Evolutionary conservation across 2,888 invertebrate genomes (phyloP).

Genomic region (Tachina grossa): DNA sequence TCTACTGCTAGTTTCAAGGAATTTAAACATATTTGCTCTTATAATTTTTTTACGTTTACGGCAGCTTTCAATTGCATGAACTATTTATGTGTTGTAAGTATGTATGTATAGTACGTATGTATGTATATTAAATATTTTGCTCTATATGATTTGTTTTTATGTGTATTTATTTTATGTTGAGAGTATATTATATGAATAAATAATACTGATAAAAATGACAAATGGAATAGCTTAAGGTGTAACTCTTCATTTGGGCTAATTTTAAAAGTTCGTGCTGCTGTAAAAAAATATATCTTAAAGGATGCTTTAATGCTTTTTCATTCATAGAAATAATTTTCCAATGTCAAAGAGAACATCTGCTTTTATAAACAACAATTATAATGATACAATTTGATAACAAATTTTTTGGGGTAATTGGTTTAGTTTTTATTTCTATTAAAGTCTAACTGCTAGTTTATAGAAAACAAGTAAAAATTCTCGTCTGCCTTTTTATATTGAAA

Average conservation of each 20-base stretch:
- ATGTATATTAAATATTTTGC: neutral
- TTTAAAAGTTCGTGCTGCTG: neutral
- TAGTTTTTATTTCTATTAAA: too few species aligned
- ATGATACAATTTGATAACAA: too few species aligned
- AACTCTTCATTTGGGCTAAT: neutral
- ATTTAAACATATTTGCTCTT: constrained; percentile 10
- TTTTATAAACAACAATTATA: too few species aligned
- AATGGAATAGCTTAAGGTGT: neutral
- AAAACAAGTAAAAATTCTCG: too few species aligned
- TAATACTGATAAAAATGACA: neutral
- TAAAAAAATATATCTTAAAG: neutral
- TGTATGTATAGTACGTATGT: neutral
- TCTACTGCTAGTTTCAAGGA: constrained; percentile 20
- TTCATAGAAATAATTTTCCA: too few species aligned
- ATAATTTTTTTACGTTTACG: neutral
- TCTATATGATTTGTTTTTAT: neutral
- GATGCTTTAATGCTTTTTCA: too few species aligned
- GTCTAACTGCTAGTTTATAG: too few species aligned
- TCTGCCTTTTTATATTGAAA: too few species aligned
- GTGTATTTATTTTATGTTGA: neutral
- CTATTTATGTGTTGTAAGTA: neutral
- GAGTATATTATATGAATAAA: neutral
- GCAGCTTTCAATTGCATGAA: constrained; percentile 10
- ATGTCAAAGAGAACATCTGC: too few species aligned
- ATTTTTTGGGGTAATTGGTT: too few species aligned